Percentiles rank a stretch among this genome's conserved stretches.
Evolutionary conservation across 1,140 invertebrate species (phyloP).

Genomic region (Drosophila yakuba): DNA sequence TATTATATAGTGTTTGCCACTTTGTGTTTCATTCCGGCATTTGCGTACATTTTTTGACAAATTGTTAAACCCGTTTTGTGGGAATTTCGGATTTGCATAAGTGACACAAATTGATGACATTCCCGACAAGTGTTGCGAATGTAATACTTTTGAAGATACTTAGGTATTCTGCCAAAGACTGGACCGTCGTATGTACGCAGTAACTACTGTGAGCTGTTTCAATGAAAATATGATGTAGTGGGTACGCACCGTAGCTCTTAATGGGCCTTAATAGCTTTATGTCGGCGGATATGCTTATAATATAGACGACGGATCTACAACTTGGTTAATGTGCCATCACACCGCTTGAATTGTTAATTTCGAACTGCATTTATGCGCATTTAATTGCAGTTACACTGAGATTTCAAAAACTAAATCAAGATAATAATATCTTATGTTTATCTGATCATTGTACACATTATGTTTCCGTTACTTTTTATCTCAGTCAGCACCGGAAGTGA

Average conservation of each 20-base stretch:
- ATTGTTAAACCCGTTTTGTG: constrained; percentile 35
- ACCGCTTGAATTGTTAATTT: constrained; percentile 17
- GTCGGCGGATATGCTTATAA: constrained; percentile 16
- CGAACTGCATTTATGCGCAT: constrained; percentile 22
- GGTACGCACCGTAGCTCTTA: neutral
- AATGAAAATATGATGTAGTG: neutral
- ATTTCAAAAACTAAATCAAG: too few relatives aligned
- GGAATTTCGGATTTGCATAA: constrained; percentile 31
- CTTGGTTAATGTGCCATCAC: constrained; percentile 35
- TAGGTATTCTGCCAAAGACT: neutral
- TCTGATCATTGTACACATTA: too few relatives aligned
- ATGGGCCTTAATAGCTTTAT: constrained; percentile 5
- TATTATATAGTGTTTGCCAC: constrained; percentile 36
- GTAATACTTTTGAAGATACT: neutral
- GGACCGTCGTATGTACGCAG: too few relatives aligned
- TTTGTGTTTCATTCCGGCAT: constrained; percentile 14
- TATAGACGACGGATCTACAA: constrained; percentile 2
- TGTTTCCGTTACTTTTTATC: neutral
- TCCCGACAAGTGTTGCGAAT: constrained; percentile 2
- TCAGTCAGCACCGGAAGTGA: neutral
- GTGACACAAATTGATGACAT: constrained; percentile 23
- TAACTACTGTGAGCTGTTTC: neutral
- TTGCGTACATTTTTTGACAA: constrained; percentile 14
- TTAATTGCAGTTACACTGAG: constrained; percentile 18
- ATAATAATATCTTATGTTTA: too few relatives aligned